Evolutionary conservation across 2,797 vertebrate genomes (phyloP).

Genomic region (Arrhamphus sclerolepis): DNA sequence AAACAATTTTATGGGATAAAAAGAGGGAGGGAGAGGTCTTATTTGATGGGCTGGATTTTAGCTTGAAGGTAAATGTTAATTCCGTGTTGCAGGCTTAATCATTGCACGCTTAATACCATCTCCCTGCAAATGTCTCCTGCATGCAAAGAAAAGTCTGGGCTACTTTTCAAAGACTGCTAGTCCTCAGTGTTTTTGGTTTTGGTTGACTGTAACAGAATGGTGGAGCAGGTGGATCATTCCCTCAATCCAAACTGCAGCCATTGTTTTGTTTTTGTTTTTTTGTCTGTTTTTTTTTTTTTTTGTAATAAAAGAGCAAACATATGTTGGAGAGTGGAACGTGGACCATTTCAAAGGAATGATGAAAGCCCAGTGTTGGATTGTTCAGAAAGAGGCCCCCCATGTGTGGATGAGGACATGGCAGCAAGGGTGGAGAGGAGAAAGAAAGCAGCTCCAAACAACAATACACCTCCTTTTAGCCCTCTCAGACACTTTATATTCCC

Average conservation of each 20-base stretch:
- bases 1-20: no score
- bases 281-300: conserved; percentile 55
- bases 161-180: conserved; percentile 73
- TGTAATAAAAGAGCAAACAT: conserved; percentile 76
- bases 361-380: conserved; percentile 75
- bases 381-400: conserved; percentile 75
- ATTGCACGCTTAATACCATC: no score
- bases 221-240: conserved; percentile 75
- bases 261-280: conserved; percentile 45
- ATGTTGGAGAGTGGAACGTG: conserved; percentile 71
- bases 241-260: conserved; percentile 67
- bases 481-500: conserved; percentile 45
- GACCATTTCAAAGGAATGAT: conserved; percentile 75
- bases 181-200: conserved; percentile 61
- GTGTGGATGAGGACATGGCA: conserved; percentile 68
- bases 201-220: conserved; percentile 65
- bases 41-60: no score
- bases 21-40: no score
- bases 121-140: not conserved
- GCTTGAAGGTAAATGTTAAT: no score
- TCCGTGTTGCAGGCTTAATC: no score
- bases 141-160: conserved; percentile 41
- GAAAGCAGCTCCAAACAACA: conserved; percentile 65
- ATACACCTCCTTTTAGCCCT: conserved; percentile 38
- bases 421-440: conserved; percentile 67